Base-by-base conservation (phyloP, 2,888 invertebrate genomes). In the Drosophila formosana region DNA sequence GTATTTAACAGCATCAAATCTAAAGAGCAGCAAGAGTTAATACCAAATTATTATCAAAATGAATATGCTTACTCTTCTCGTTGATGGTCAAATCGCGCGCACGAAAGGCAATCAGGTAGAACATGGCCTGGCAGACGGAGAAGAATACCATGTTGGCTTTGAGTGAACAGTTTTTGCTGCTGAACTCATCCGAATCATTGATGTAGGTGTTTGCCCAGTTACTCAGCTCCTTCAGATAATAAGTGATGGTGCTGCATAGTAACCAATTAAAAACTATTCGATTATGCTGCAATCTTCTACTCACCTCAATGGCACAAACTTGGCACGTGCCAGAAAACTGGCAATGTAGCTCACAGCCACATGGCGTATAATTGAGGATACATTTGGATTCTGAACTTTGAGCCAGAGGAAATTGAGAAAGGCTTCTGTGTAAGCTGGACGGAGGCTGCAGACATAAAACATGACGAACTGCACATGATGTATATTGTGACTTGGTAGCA, bases 31-130 rank as follows among this genome's bases (percentile, higher is more conserved):
- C n/a, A 3, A 5, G 7, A 32, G 5, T 39, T 26, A 28, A 13
- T 18, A 13, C 13, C 7, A 18, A 26, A 1, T 43, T 11, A 7
- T 4, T 13, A 11, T 3, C 32, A 13, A 9, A 7, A 30, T 34
- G 9, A 23, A 55, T 13, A 45, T 7, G n/a, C 94, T 94, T 92
- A 97, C 98, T 96, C 93, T 96, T 96, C 90, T 95, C 95, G 81
- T 94, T 95, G 63, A 94, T 94, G 46, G 97, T 95, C 80, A 99
- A 93, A 89, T 98, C 96, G 81, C 95, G 95, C 91, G 97, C 96
- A 68, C 98, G 95, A 91, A 98, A 98, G 0, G 97, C 96, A 68
- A 99, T 95, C 13, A 98, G 93, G 92, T 99, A 98, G 93, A 99
- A 98, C 47, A 98, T 93, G 0, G 97, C 95, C 92, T 99, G 98